Evolutionary conservation across 2,888 invertebrate genomes (phyloP).

Genomic region (Teleiodes luculella): DNA sequence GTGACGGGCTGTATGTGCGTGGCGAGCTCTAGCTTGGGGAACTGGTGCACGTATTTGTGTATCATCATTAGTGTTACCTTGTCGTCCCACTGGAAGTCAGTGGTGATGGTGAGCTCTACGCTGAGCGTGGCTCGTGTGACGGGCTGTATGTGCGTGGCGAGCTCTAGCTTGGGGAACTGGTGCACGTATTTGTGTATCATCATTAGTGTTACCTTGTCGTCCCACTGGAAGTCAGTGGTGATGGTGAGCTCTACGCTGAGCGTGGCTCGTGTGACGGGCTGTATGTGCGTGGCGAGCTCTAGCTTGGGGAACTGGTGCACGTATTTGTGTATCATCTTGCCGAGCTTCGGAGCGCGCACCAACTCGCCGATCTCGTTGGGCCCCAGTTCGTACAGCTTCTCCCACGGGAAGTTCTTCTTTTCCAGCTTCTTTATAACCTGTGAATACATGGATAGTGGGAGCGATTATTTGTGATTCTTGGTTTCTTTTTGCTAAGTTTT

Average conservation of each 20-base stretch:
- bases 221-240: slow-evolving; percentile 99
- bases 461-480: too few relatives aligned
- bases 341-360: slow-evolving; percentile 89
- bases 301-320: slow-evolving; percentile 98
- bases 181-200: slow-evolving; percentile 88
- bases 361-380: slow-evolving; percentile 98
- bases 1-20: slow-evolving; percentile 99
- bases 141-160: slow-evolving; percentile 95
- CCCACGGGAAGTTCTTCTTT: slow-evolving; percentile 97
- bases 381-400: slow-evolving; percentile 95
- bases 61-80: slow-evolving; percentile 78
- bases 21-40: slow-evolving; percentile 89
- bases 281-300: slow-evolving; percentile 97
- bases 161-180: slow-evolving; percentile 97
- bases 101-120: slow-evolving; percentile 89
- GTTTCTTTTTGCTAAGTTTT: too few relatives aligned
- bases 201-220: slow-evolving; percentile 86
- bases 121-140: slow-evolving; percentile 84
- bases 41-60: neutral
- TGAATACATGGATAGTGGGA: too few relatives aligned
- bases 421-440: slow-evolving; percentile 94
- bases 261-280: slow-evolving; percentile 92
- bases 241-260: slow-evolving; percentile 83
- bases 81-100: slow-evolving; percentile 99
- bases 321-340: slow-evolving; percentile 96